Base-by-base conservation (phyloP, 2,113 vertebrate species). In the Leptosomus discolor region DNA sequence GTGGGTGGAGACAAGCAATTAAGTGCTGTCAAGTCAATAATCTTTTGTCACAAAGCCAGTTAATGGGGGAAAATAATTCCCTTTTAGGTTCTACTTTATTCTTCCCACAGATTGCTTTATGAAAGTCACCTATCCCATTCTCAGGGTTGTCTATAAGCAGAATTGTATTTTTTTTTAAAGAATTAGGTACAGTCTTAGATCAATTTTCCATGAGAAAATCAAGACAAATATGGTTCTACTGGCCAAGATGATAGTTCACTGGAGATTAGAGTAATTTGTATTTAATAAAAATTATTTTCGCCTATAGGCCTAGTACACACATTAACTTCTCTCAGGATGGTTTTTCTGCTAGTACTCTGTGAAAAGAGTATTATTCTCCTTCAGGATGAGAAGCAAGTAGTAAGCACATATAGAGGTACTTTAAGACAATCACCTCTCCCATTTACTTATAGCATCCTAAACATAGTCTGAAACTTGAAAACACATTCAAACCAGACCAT, bases 1-100 rank as follows among this genome's bases (percentile, higher is more conserved):
- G n/a, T n/a, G n/a, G n/a, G n/a, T n/a, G n/a, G n/a, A n/a, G n/a
- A 94, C 79, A 92, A 86, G 85, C 69, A 95, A 92, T 95, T 97
- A 94, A 92, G 60, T 53, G 51, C 94, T 88, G 90, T 86, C 82
- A 90, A 94, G 85, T 90, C 96, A 96, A 82, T 61, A 92, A 84
- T 76, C 75, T 92, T 92, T 64, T 96, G 61, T 92, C 83, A 90
- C 24, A 34, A 83, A 93, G 76, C 78, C 51, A 64, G n/a, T 78
- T 93, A 96, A 92, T 24, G 17, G 81, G 32, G 12, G 2, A 7
- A 63, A 76, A 90, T n/a, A 78, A 19, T 8, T 76, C 30, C 43
- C 21, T 65, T 79, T 84, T 58, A 51, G 29, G 75, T 92, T 69
- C 41, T 90, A 88, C 36, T 76, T 91, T 3, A 24, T 88, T 94